Percentiles rank a stretch among this genome's conserved stretches.
These are phyloP conservation scores for Orius insidiosus DNA, from an alignment of 1,140 invertebrate species.

Conservation along the genomic window DNA sequence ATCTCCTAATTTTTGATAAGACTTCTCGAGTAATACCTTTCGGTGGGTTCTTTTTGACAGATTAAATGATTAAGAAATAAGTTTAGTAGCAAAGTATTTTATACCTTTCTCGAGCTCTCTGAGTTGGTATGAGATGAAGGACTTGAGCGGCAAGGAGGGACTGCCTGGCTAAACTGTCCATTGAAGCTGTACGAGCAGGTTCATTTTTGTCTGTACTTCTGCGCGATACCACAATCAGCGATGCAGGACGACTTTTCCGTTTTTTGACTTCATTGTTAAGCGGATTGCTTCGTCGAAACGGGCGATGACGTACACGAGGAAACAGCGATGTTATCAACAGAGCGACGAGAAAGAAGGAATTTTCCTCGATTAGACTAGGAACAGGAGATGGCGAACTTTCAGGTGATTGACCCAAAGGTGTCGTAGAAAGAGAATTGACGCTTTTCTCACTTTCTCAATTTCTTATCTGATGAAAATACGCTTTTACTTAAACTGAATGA, in stretches of 20 bases:
- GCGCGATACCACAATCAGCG: constrained; percentile 13
- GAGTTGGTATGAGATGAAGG: constrained; percentile 56
- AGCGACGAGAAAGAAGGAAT: constrained; percentile 15
- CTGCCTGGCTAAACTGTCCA: constrained; percentile 51
- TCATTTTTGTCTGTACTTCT: constrained; percentile 8
- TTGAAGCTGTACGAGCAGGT: constrained; percentile 29
- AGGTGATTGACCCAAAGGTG: neutral
- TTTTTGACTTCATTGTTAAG: constrained; percentile 5
- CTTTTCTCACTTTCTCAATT: constrained; percentile 1
- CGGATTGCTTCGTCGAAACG: constrained; percentile 13
- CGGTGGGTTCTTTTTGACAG: too few relatives aligned
- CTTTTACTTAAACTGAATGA: constrained; percentile 3
- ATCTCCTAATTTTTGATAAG: too few relatives aligned
- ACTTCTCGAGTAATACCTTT: too few relatives aligned
- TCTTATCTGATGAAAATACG: constrained; percentile 4
- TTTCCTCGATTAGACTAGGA: constrained; percentile 7
- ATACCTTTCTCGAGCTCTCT: constrained; percentile 52
- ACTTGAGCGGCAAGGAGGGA: constrained; percentile 58
- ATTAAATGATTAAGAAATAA: too few relatives aligned
- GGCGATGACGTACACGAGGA: constrained; percentile 18
- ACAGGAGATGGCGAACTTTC: constrained; percentile 7
- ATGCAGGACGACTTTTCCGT: constrained; percentile 16
- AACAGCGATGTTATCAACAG: constrained; percentile 20
- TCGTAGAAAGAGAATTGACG: neutral
- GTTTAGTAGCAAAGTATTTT: too few relatives aligned